Evolutionary conservation across 2,113 vertebrate genomes (phyloP), one percentile per base, ranked within the genome.

Genomic region (Condylura cristata): DNA sequence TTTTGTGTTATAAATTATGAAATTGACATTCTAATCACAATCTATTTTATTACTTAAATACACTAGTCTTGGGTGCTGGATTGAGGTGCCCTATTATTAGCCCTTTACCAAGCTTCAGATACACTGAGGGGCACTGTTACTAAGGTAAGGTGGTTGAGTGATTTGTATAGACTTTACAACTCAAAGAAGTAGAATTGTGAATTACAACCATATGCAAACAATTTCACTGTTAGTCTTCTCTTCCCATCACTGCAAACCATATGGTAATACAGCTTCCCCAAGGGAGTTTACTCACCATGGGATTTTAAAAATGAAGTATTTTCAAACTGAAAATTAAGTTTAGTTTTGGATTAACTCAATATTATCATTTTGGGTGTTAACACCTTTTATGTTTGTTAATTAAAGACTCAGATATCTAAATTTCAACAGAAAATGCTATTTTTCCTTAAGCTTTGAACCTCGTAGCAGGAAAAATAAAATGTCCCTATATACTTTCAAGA

Each of bases 251-350:
- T 90, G 70, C 24, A n/a, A 74, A 83, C 37, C 37, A 10, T 89
- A 91, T 97, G 88, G 90, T 94, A 48, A 66, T 10, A 34, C 5
- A 80, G 91, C 91, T 96, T 89, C 91, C 66, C 93, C 80, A 53
- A 63, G 86, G 96, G 94, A 87, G 72, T 93, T 96, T 89, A 95
- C 90, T 96, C 60, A 80, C 51, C 84, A 58, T 93, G 95, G 74
- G 51, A 76, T 96, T 96, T 97, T 91, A 95, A 88, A 90, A 24
- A 37, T 95, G 95, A 97, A 92, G 20, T 58, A 97, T 96, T 95
- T 97, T 68, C 48, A 91, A 96, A 97, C 86, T 96, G 95, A 97
- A 97, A 95, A 63, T 56, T 70, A 18, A 84, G 24, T 75, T 79
- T 92, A 65, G 70, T 97, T 97, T 85, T 88, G 72, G 18, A 48